A percentile compares a stretch with the other conserved stretches of the same genome.
Evolutionary conservation across 2,113 vertebrate species (phyloP).

Genomic region (Oncorhynchus mykiss): DNA sequence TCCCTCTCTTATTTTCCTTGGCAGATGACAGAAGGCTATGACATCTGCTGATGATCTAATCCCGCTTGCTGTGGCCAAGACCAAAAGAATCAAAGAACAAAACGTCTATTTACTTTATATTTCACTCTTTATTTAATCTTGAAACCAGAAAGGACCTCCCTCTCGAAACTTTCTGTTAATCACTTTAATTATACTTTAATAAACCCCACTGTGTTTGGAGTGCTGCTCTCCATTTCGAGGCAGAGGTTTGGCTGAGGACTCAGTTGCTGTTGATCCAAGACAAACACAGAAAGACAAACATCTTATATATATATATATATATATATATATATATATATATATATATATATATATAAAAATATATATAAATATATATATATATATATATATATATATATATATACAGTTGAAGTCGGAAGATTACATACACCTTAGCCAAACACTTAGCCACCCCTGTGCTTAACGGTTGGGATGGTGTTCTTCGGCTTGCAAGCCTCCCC

Average conservation of each 20-base stretch:
- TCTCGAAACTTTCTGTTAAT: constrained; percentile 34
- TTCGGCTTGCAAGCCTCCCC: no score
- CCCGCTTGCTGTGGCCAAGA: constrained; percentile 24
- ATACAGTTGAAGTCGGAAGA: no score
- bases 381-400: no score
- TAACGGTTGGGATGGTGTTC: no score
- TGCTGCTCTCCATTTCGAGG: constrained; percentile 17
- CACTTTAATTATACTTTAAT: constrained; percentile 41
- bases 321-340: no score
- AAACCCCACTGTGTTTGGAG: constrained; percentile 22
- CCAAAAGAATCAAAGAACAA: constrained; percentile 39
- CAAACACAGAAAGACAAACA: background rate
- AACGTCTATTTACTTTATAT: constrained; percentile 33
- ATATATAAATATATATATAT: no score
- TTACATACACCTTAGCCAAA: no score
- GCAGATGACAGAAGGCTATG: constrained; percentile 34
- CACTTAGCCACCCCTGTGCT: no score
- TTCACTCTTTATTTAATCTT: constrained; percentile 34
- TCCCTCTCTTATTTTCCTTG: background rate
- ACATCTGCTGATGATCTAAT: constrained; percentile 56
- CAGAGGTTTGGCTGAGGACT: constrained; percentile 14
- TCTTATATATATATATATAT: no score
- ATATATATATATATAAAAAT: no score
- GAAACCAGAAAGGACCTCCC: constrained; percentile 16
- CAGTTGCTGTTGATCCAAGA: constrained; percentile 13